Conservation (phyloP, 2,888 invertebrate genomes). For the Drosophila peninsularis region DNA sequence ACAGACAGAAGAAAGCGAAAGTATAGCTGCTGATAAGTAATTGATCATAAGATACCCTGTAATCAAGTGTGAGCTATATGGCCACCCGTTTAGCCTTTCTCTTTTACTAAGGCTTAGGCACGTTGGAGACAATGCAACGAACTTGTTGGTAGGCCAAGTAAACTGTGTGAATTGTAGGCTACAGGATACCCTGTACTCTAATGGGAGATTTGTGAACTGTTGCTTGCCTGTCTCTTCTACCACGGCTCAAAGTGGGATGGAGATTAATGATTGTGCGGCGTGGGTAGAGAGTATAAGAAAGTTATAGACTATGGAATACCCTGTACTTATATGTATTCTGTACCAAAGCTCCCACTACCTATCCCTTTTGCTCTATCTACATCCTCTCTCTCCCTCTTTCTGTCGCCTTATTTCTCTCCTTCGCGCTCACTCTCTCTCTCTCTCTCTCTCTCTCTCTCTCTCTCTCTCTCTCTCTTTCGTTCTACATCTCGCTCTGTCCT, state of each 20-base stretch:
- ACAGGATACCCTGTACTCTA: not conserved
- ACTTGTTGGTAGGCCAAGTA: not conserved
- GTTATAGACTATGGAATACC: not conserved
- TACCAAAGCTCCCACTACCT: not conserved
- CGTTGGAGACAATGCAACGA: not conserved
- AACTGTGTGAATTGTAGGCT: not conserved
- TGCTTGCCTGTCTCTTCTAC: not conserved
- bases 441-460: too few species aligned
- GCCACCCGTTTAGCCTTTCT: not conserved
- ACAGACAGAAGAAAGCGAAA: not conserved
- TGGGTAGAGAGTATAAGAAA: not conserved
- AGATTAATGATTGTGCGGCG: too few species aligned
- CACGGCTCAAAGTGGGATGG: not conserved
- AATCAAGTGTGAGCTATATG: not conserved
- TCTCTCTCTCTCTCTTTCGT: too few species aligned
- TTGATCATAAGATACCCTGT: conserved; percentile 8
- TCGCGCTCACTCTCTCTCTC: not conserved
- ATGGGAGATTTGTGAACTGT: not conserved
- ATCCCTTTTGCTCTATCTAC: not conserved
- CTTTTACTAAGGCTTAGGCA: not conserved
- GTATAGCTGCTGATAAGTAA: not conserved
- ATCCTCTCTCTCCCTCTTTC: not conserved
- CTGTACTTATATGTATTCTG: not conserved
- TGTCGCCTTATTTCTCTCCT: not conserved
- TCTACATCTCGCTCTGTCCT: too few species aligned